phyloP scores from a whole-genome alignment of 2,888 invertebrate species.

The Tipula vernalis region DNA sequence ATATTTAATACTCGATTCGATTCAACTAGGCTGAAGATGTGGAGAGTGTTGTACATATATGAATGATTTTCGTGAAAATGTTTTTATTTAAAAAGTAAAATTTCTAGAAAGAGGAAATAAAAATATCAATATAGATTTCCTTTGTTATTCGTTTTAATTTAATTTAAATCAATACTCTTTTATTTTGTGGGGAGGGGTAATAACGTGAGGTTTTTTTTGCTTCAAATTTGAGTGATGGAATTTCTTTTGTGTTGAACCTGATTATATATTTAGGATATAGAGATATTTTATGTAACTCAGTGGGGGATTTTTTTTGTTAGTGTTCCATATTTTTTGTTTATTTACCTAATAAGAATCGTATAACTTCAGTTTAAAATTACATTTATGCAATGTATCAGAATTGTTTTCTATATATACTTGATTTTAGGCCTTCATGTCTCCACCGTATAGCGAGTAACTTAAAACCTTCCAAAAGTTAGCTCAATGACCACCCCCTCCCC shows the following conservation, averaged over 20 bases:
- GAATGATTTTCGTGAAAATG: not conserved
- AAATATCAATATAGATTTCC: not conserved
- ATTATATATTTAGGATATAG: not conserved
- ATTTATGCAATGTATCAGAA: no score
- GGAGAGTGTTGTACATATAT: not conserved
- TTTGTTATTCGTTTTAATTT: not conserved
- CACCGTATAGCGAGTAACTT: no score
- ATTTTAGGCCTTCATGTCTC: not conserved
- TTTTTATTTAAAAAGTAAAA: not conserved
- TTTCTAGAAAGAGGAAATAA: not conserved
- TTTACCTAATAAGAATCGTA: not conserved
- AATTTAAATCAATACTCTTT: not conserved
- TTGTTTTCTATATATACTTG: no score
- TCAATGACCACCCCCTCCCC: no score
- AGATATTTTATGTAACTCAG: not conserved
- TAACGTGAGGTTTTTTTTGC: not conserved
- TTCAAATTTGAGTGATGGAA: not conserved
- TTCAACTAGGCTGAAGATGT: not conserved
- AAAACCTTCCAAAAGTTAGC: no score
- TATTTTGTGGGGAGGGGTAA: not conserved
- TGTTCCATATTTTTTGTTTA: not conserved
- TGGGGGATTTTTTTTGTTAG: not conserved
- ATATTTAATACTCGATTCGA: not conserved
- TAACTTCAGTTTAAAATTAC: no score
- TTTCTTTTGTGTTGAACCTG: not conserved